These are phyloP conservation scores for Euglossa dilemma DNA, from an alignment of 1,140 invertebrate genomes.

Conservation along the genomic window DNA sequence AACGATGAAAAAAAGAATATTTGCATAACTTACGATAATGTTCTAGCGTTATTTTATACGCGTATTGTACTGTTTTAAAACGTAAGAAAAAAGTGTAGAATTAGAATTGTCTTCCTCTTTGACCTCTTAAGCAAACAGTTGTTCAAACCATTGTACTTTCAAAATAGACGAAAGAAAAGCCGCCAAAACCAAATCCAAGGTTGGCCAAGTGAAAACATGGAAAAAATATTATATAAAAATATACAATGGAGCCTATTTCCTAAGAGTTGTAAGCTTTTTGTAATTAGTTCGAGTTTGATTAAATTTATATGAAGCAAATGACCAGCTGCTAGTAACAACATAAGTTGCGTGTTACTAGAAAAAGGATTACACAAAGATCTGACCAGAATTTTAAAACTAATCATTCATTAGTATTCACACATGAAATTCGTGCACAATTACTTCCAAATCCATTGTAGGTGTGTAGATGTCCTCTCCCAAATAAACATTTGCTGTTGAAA, in stretches of 20 bases:
- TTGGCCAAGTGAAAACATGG: constrained; percentile 60
- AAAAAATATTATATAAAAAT: too few relatives aligned
- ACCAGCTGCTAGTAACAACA: constrained; percentile 25
- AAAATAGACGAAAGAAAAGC: constrained; percentile 14
- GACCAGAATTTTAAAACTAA: constrained; percentile 60
- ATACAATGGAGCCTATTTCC: constrained; percentile 63
- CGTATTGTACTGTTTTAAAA: constrained; percentile 48
- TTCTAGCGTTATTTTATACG: constrained; percentile 55
- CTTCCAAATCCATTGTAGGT: constrained; percentile 29
- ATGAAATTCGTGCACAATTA: constrained; percentile 47
- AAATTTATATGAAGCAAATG: constrained; percentile 61
- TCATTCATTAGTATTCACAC: constrained; percentile 43
- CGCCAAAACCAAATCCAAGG: constrained; percentile 50
- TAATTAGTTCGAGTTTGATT: constrained; percentile 69
- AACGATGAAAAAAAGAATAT: constrained; percentile 20
- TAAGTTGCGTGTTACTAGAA: constrained; percentile 14
- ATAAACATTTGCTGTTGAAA: constrained; percentile 52
- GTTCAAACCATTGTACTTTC: constrained; percentile 45
- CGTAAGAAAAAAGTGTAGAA: constrained; percentile 38
- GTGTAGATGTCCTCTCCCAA: constrained; percentile 33
- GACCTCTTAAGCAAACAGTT: constrained; percentile 66
- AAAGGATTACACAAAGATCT: constrained; percentile 57
- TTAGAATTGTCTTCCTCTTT: constrained; percentile 65
- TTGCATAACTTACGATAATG: constrained; percentile 28
- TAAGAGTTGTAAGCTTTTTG: constrained; percentile 70